Conservation (phyloP, 2,888 invertebrate genomes). For the Muscina levida region DNA sequence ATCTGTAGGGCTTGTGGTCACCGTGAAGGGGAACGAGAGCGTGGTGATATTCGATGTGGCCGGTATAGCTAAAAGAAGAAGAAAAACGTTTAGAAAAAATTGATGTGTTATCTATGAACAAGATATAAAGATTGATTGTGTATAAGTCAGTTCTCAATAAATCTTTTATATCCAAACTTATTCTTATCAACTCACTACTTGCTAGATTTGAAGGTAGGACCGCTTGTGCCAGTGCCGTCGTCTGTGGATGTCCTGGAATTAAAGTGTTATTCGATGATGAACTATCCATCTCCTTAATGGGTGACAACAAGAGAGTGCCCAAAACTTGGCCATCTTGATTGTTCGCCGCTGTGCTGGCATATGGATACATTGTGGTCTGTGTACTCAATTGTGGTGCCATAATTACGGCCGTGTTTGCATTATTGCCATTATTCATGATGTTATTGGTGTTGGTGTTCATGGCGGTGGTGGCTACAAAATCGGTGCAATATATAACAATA, state of each 20-base stretch:
- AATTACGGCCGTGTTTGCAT: conserved; percentile 81
- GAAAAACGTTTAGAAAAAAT: neutral
- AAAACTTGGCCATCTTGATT: conserved; percentile 86
- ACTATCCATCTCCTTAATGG: conserved; percentile 91
- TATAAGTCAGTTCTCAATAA: neutral
- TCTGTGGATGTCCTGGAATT: conserved; percentile 87
- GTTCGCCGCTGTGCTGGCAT: conserved; percentile 72
- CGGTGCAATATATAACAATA: conserved; percentile 64
- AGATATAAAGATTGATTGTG: neutral
- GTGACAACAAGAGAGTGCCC: conserved; percentile 88
- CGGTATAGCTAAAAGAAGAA: conserved; percentile 67
- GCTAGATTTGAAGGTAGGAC: conserved; percentile 82
- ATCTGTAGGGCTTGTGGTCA: conserved; percentile 73
- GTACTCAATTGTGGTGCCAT: conserved; percentile 84
- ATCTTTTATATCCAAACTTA: neutral
- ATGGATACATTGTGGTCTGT: conserved; percentile 80
- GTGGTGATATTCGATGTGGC: conserved; percentile 75
- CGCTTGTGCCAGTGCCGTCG: conserved; percentile 89
- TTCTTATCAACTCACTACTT: conserved; percentile 63
- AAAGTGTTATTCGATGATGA: conserved; percentile 87
- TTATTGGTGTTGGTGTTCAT: conserved; percentile 79
- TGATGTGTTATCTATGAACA: neutral
- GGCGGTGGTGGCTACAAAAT: conserved; percentile 69
- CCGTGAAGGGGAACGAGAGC: conserved; percentile 78
- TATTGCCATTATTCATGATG: conserved; percentile 68